Conservation (phyloP, 2,888 invertebrate genomes). For the Plemyria rubiginata region DNA sequence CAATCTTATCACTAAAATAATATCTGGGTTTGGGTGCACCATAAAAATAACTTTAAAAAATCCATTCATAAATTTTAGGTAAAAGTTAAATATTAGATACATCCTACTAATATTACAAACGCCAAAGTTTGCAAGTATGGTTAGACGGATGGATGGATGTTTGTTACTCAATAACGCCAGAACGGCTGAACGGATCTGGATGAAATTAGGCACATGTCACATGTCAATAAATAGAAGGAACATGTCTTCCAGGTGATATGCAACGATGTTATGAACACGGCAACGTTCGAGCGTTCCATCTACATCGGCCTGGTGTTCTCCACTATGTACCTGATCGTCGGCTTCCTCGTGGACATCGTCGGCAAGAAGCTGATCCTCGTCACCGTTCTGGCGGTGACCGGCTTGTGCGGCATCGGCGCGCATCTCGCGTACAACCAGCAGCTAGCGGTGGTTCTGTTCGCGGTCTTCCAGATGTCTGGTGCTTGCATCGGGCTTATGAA, state of each 20-base stretch:
- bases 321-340: conserved; percentile 86
- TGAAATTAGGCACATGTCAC: too few relatives aligned
- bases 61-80: too few relatives aligned
- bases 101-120: too few relatives aligned
- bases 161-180: too few relatives aligned
- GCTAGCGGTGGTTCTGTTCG: conserved; percentile 85
- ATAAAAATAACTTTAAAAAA: too few relatives aligned
- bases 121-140: too few relatives aligned
- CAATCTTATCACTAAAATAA: too few relatives aligned
- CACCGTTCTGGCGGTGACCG: conserved; percentile 77
- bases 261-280: conserved; percentile 82
- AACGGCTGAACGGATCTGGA: too few relatives aligned
- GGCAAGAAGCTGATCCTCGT: conserved; percentile 85
- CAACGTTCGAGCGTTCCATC: conserved; percentile 87
- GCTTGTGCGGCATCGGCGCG: conserved; percentile 83
- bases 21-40: too few relatives aligned
- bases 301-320: conserved; percentile 88
- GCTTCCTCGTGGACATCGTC: conserved; percentile 82
- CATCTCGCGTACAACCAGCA: conserved; percentile 85
- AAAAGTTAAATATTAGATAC: too few relatives aligned
- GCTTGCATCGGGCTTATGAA: conserved; percentile 85
- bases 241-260: conserved; percentile 63
- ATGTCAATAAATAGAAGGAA: too few relatives aligned
- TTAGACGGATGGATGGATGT: too few relatives aligned
- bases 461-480: conserved; percentile 82